Conservation (phyloP, 2,113 vertebrate species). For the Anolis sagrei region DNA sequence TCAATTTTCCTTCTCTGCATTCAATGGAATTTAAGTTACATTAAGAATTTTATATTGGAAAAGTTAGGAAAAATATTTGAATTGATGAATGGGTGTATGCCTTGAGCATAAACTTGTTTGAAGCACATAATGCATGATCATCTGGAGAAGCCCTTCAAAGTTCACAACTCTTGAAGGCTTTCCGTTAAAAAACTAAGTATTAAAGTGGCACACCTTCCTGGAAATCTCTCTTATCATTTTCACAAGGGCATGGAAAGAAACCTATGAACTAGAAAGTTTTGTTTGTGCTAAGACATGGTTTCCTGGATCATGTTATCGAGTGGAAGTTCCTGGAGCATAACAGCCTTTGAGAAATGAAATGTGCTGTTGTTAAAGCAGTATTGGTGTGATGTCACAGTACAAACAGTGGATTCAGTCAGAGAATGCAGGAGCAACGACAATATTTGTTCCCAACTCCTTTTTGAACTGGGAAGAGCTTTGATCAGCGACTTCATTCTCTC, state of each 20-base stretch:
- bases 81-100: neutral
- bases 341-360: constrained; percentile 13
- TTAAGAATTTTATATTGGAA: neutral
- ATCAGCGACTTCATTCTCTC: constrained; percentile 44
- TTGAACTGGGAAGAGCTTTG: neutral
- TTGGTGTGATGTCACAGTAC: neutral
- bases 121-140: neutral
- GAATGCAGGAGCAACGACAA: neutral
- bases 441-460: neutral
- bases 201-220: constrained; percentile 26
- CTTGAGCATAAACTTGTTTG: neutral
- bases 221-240: neutral
- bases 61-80: neutral
- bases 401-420: neutral
- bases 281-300: neutral
- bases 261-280: constrained; percentile 2
- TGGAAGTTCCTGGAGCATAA: constrained; percentile 11
- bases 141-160: neutral
- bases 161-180: neutral
- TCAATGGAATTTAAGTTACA: neutral
- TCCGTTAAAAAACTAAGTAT: neutral
- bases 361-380: neutral
- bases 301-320: constrained; percentile 22
- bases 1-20: neutral
- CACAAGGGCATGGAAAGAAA: neutral